Evolutionary conservation across 2,797 vertebrate species (phyloP).

Genomic region (Nannoperca obscura): DNA sequence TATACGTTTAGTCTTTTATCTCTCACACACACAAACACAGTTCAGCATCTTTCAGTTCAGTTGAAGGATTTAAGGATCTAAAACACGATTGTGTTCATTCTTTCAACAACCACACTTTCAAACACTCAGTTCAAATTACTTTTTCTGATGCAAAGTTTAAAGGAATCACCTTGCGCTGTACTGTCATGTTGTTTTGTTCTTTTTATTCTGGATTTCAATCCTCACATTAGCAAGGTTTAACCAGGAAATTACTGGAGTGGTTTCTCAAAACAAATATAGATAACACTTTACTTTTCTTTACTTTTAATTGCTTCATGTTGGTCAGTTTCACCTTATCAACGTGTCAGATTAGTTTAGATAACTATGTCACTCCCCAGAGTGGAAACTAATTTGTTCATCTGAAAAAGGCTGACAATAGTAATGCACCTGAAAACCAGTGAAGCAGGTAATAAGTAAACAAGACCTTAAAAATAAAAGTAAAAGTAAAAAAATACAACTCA

Average conservation of each 20-base stretch:
- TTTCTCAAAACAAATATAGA: neutral
- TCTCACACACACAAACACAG: conserved; percentile 26
- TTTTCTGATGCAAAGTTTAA: neutral
- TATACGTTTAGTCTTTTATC: conserved; percentile 25
- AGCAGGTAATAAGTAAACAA: too few species aligned
- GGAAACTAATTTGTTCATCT: neutral
- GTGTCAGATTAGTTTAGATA: neutral
- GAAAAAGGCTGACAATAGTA: too few species aligned
- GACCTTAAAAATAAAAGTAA: too few species aligned
- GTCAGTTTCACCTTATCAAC: neutral
- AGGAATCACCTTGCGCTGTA: neutral
- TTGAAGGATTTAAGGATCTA: conserved; percentile 8
- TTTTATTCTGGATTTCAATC: neutral
- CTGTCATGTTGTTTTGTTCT: neutral
- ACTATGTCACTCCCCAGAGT: neutral
- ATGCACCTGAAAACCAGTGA: too few species aligned
- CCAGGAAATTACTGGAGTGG: neutral
- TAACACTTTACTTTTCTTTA: neutral
- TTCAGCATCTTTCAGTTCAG: neutral
- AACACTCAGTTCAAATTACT: neutral
- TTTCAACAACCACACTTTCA: neutral
- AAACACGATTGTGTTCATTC: neutral
- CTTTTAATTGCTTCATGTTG: neutral
- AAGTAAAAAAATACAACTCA: too few species aligned
- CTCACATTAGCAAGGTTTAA: neutral